These are phyloP conservation scores for Eremobia ochroleuca DNA, from an alignment of 2,888 invertebrate genomes.

Conservation along the genomic window DNA sequence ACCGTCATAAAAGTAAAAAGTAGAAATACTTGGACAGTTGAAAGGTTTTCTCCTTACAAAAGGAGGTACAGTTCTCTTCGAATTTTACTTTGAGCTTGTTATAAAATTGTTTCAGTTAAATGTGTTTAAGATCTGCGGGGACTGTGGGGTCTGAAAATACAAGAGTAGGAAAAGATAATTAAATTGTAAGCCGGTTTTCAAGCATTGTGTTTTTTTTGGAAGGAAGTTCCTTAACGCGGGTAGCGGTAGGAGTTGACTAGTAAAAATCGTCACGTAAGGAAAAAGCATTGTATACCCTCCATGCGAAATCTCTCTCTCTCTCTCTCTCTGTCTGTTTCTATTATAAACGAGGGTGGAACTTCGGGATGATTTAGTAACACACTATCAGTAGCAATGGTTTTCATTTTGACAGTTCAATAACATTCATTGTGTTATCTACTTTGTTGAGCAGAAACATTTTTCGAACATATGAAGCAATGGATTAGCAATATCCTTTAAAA, in stretches of 20 bases:
- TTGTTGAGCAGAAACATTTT: too few species aligned
- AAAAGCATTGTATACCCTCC: not conserved
- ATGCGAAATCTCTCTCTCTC: not conserved
- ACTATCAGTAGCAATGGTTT: too few species aligned
- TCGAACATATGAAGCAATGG: too few species aligned
- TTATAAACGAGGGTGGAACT: not conserved
- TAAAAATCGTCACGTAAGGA: not conserved
- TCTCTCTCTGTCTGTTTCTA: not conserved
- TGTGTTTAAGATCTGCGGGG: constrained; percentile 15
- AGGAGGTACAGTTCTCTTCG: constrained; percentile 17
- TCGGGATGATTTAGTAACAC: too few species aligned
- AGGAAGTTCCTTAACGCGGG: not conserved
- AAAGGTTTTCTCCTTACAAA: constrained; percentile 19
- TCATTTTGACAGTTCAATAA: too few species aligned
- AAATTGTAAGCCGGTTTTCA: not conserved
- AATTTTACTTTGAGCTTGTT: constrained; percentile 42
- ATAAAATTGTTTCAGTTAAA: constrained; percentile 39
- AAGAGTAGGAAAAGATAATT: not conserved
- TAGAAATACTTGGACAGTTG: constrained; percentile 38
- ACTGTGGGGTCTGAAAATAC: not conserved
- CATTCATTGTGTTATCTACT: too few species aligned
- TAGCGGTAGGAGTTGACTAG: not conserved
- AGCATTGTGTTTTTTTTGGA: not conserved
- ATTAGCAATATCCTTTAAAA: too few species aligned
- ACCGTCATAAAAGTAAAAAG: constrained; percentile 34